Conservation (phyloP, 35 echinoderm and acorn worm species). For the Chiridota heheva region DNA sequence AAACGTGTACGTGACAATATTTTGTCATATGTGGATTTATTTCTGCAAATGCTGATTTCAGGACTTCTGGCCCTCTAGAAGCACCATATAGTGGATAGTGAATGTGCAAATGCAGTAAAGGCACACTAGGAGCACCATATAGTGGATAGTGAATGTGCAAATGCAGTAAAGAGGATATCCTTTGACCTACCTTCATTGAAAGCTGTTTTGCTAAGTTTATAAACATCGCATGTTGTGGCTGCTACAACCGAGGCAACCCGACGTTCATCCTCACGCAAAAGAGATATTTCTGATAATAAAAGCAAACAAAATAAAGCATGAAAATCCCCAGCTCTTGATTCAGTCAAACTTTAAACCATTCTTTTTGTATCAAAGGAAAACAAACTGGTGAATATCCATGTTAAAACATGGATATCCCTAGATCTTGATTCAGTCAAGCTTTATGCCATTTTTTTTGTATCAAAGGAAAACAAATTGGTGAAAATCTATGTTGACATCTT, state of each 20-base stretch:
- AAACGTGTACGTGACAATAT: no score
- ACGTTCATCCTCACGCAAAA: slow-evolving; percentile 59
- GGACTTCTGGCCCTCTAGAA: no score
- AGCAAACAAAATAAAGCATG: not conserved
- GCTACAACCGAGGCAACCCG: slow-evolving; percentile 65
- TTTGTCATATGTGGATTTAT: no score
- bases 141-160: not conserved
- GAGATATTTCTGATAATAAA: slow-evolving; percentile 77
- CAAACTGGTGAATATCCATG: not conserved
- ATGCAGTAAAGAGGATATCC: not conserved
- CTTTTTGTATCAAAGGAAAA: not conserved
- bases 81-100: no score
- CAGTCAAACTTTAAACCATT: not conserved
- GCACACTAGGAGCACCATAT: not conserved
- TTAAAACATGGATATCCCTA: not conserved
- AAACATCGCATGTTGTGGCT: slow-evolving; percentile 70
- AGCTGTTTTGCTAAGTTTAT: slow-evolving; percentile 63
- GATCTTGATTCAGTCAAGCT: no score
- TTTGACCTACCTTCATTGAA: slow-evolving; percentile 68
- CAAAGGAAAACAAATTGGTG: no score
- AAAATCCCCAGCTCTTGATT: not conserved
- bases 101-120: not conserved
- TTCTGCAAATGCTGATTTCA: no score
- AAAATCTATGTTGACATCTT: no score
- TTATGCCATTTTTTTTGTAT: no score